Evolutionary conservation across 2,113 vertebrate genomes (phyloP).

Genomic region (Mirounga angustirostris): DNA sequence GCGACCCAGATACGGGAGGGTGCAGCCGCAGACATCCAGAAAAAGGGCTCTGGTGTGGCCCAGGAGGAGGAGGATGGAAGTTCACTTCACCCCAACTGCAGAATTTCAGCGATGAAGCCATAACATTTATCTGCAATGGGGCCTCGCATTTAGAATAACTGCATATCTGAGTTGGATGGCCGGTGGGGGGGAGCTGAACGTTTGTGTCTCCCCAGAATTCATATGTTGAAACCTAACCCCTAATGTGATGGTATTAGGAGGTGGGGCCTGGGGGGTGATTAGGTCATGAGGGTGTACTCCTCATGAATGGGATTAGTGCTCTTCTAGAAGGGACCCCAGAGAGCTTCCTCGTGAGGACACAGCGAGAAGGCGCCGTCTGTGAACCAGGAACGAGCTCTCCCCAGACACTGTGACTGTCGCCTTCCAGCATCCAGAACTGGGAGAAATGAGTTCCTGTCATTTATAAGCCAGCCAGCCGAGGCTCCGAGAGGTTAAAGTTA

Average conservation of each 20-base stretch:
- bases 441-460: not conserved
- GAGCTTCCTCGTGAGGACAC: not conserved
- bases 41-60: not conserved
- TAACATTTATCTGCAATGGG: accelerated
- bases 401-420: not conserved
- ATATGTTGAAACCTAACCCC: not conserved
- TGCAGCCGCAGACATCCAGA: not conserved
- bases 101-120: not conserved
- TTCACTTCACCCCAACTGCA: not conserved
- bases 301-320: not conserved
- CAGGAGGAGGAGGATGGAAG: accelerated
- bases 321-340: not conserved
- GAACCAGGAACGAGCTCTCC: not conserved
- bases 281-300: not conserved
- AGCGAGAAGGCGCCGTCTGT: accelerated
- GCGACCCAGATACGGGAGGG: accelerated
- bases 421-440: not conserved
- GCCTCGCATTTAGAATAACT: too few relatives aligned
- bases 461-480: too few relatives aligned
- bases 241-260: too few relatives aligned
- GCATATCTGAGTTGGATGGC: not conserved
- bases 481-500: not conserved
- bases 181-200: accelerated
- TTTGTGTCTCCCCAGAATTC: not conserved
- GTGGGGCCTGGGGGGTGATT: not conserved